Evolutionary conservation across 2,113 vertebrate genomes (phyloP).

Genomic region (Hydrochoerus hydrochaeris): DNA sequence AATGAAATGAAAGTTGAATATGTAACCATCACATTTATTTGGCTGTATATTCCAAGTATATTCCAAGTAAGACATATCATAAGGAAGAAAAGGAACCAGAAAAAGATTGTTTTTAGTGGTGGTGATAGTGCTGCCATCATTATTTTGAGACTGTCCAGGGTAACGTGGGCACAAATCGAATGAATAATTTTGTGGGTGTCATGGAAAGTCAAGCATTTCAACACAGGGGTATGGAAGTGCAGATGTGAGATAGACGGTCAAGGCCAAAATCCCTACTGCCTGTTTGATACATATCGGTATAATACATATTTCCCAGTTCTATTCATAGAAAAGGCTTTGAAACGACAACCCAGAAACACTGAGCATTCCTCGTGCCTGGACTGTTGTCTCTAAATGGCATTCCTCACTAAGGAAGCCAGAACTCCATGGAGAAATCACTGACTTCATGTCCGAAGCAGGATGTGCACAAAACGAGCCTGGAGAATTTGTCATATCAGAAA

Average conservation of each 20-base stretch:
- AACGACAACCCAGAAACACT: background rate
- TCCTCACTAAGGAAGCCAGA: slow-evolving; percentile 8
- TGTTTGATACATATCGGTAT: background rate
- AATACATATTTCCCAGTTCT: background rate
- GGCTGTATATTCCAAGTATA: too few species aligned
- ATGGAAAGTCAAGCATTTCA: slow-evolving; percentile 29
- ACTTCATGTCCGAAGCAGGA: slow-evolving; percentile 1
- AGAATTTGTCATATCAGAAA: slow-evolving; percentile 33
- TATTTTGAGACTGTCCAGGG: background rate
- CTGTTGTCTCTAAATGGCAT: background rate
- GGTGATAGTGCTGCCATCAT: background rate
- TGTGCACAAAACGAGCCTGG: slow-evolving; percentile 23
- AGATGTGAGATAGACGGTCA: background rate
- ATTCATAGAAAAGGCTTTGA: background rate
- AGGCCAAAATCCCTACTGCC: background rate
- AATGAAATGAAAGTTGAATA: background rate
- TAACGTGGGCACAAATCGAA: background rate
- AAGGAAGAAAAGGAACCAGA: background rate
- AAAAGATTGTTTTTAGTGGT: background rate
- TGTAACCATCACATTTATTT: background rate
- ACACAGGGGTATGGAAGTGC: background rate
- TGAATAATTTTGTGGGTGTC: background rate
- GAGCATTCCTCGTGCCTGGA: background rate
- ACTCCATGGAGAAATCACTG: slow-evolving; percentile 33
- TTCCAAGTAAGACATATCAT: background rate